phyloP scores from a whole-genome alignment of 2,113 vertebrate species.

The Falco punctatus region DNA sequence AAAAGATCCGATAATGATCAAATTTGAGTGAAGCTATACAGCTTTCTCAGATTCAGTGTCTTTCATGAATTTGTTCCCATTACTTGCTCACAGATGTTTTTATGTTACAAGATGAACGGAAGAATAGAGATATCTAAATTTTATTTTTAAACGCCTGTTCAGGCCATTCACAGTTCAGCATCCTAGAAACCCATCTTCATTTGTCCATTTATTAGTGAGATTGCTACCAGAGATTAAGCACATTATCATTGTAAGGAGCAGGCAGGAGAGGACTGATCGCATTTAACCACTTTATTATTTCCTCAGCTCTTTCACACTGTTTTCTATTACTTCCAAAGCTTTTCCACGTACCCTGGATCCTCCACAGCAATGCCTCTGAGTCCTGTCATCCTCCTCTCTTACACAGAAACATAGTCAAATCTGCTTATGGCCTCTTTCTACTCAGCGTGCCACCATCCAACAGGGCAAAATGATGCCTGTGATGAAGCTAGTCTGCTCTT shows the following conservation, averaged over 20 bases:
- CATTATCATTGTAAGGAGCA: not conserved
- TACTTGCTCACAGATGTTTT: not conserved
- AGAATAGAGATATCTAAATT: not conserved
- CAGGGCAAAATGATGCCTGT: not conserved
- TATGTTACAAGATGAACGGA: not conserved
- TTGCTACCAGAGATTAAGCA: not conserved
- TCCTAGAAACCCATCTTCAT: not conserved
- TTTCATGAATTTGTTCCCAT: not conserved
- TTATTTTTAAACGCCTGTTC: not conserved
- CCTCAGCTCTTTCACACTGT: not conserved
- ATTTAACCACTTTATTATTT: not conserved
- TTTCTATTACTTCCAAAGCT: not conserved
- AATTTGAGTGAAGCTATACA: not conserved
- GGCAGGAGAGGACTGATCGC: not conserved
- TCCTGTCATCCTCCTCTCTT: not conserved
- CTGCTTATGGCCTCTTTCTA: not conserved
- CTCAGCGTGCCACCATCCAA: accelerated
- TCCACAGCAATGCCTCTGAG: not conserved
- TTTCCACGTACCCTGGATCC: not conserved
- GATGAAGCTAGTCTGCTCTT: not conserved
- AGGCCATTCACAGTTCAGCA: not conserved
- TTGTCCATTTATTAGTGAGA: not conserved
- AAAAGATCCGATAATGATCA: not conserved
- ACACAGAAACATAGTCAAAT: not conserved
- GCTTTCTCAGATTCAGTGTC: not conserved